These are phyloP conservation scores for Erpornis zantholeuca DNA, from an alignment of 2,113 vertebrate genomes.

Conservation along the genomic window DNA sequence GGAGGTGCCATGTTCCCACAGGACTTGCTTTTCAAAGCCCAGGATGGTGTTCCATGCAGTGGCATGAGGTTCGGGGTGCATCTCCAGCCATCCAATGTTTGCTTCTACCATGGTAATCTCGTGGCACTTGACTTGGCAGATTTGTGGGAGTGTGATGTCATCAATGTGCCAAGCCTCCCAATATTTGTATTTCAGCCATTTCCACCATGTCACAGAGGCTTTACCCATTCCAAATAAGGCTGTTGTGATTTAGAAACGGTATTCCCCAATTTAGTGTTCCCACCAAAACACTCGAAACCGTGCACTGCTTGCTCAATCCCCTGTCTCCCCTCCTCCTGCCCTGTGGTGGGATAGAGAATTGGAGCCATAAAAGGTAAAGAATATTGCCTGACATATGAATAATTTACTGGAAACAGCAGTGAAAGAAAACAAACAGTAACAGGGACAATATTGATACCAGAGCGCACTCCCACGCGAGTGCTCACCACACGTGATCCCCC, in stretches of 20 bases:
- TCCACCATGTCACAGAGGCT: neutral
- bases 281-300: neutral
- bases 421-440: neutral
- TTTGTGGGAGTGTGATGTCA: neutral
- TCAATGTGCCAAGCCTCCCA: neutral
- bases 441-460: neutral
- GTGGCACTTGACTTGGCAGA: rapidly evolving
- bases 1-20: neutral
- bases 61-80: rapidly evolving
- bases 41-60: neutral
- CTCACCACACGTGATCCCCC: rapidly evolving
- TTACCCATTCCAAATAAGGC: neutral
- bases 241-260: rapidly evolving
- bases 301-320: rapidly evolving
- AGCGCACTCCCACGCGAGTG: rapidly evolving
- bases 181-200: neutral
- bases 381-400: neutral
- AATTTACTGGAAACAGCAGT: neutral
- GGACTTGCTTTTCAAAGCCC: neutral
- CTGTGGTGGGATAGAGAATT: neutral
- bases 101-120: neutral
- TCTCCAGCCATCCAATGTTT: neutral
- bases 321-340: neutral
- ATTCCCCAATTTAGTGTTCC: neutral
- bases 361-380: neutral